Evolutionary conservation across 2,113 vertebrate genomes (phyloP).

Genomic region (Andinoacara biseriatus): DNA sequence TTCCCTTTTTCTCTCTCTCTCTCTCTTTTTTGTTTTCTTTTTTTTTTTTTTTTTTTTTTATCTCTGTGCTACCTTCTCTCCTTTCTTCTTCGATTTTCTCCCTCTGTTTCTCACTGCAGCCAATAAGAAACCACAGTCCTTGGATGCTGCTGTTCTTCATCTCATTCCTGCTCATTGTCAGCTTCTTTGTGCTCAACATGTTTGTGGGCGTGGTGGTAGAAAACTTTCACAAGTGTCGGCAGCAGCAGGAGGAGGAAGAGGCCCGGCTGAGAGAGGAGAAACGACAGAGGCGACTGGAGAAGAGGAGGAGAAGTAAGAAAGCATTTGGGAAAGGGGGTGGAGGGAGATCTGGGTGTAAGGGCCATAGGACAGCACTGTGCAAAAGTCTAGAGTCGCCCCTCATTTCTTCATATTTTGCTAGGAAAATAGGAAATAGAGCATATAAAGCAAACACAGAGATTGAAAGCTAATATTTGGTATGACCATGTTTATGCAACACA

Average conservation of each 20-base stretch:
- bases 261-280: constrained; percentile 90
- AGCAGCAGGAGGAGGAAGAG: constrained; percentile 95
- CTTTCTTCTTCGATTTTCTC: background rate
- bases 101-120: constrained; percentile 73
- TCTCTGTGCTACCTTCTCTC: constrained; percentile 2
- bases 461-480: background rate
- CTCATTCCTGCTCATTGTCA: constrained; percentile 96
- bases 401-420: background rate
- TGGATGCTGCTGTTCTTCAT: constrained; percentile 98
- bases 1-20: too few relatives aligned
- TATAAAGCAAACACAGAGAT: background rate
- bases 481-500: background rate
- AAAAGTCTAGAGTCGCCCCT: background rate
- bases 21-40: too few relatives aligned
- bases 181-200: constrained; percentile 98
- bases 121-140: constrained; percentile 90
- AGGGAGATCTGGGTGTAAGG: background rate
- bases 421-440: background rate
- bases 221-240: constrained; percentile 97
- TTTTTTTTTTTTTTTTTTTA: background rate
- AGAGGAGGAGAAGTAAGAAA: constrained; percentile 94
- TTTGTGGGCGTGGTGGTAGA: constrained; percentile 97
- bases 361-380: background rate
- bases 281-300: constrained; percentile 87
- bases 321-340: background rate